Evolutionary conservation across 92 coral and sea anemone genomes (phyloP).

Genomic region (Blastomussa wellsi): DNA sequence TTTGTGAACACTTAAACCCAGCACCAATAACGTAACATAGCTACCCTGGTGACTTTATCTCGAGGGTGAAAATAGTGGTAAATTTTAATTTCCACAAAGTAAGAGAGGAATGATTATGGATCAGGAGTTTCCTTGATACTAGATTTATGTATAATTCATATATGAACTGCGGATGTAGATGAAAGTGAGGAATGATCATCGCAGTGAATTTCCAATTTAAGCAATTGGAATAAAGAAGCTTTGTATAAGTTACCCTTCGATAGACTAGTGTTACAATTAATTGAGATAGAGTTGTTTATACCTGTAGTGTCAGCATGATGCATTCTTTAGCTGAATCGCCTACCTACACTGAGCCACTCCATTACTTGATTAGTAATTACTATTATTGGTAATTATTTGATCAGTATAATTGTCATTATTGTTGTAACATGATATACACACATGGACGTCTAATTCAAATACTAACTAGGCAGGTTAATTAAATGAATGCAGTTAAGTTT

Average conservation of each 20-base stretch:
- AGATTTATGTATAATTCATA: background rate
- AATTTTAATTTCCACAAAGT: background rate
- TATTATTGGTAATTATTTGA: background rate
- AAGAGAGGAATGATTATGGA: background rate
- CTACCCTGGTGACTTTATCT: slow-evolving; percentile 47
- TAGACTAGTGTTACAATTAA: background rate
- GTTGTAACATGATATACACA: no score
- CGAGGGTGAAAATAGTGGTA: slow-evolving; percentile 52
- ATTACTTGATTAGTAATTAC: no score
- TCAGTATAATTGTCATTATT: background rate
- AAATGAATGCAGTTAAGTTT: background rate
- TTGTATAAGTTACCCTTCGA: no score
- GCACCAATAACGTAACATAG: background rate
- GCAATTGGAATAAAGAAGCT: no score
- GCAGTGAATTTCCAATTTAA: no score
- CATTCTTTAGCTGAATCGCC: background rate
- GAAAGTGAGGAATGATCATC: no score
- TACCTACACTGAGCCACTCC: background rate
- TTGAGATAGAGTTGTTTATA: background rate
- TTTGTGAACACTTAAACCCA: background rate
- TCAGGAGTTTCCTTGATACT: background rate
- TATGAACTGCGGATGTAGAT: background rate
- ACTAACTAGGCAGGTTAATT: no score
- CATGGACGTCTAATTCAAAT: no score
- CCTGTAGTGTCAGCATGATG: background rate